These are phyloP conservation scores for Palythoa heliodiscus DNA, from an alignment of 92 coral and sea anemone species.

Conservation along the genomic window DNA sequence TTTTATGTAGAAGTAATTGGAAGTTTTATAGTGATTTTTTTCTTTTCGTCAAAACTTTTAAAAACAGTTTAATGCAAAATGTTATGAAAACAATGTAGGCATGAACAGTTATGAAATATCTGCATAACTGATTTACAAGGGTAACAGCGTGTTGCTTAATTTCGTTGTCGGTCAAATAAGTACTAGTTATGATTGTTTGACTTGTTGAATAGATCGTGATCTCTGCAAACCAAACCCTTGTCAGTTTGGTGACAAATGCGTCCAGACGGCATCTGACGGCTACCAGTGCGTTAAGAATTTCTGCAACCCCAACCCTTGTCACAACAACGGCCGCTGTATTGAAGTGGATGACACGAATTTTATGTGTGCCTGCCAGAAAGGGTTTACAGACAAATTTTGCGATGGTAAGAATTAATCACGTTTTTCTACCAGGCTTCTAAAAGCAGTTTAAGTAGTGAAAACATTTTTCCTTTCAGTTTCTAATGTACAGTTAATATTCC, in stretches of 20 bases:
- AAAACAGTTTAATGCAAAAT: too few relatives aligned
- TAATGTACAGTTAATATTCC: too few relatives aligned
- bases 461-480: too few relatives aligned
- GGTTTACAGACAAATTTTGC: conserved; percentile 49
- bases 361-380: conserved; percentile 57
- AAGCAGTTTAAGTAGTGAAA: too few relatives aligned
- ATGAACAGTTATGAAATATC: neutral
- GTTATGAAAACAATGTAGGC: neutral
- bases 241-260: conserved; percentile 93
- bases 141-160: neutral
- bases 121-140: neutral
- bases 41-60: too few relatives aligned
- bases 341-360: conserved; percentile 55
- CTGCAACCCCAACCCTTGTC: conserved; percentile 93
- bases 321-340: conserved; percentile 59
- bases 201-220: conserved; percentile 71
- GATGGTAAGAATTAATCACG: conserved; percentile 34
- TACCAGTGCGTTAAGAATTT: conserved; percentile 96
- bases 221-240: conserved; percentile 98
- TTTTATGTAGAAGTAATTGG: too few relatives aligned
- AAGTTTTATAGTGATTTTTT: too few relatives aligned
- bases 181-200: neutral
- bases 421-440: too few relatives aligned
- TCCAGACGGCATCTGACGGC: conserved; percentile 83
- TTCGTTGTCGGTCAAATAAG: neutral